Base-by-base conservation (phyloP, 2,113 vertebrate genomes). In the Scolopax mira region DNA sequence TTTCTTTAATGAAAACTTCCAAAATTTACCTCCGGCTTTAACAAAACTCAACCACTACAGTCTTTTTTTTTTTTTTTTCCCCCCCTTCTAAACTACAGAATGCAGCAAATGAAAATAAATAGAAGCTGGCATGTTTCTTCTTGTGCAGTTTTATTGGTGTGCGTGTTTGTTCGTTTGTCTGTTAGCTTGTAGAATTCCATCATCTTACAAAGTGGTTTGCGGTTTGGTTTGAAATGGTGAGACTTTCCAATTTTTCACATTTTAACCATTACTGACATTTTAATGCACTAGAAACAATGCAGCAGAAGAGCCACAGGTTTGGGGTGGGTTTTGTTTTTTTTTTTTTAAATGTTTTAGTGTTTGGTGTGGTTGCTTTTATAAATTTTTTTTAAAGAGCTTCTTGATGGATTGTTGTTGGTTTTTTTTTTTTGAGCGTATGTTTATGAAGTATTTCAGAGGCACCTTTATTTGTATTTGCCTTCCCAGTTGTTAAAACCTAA, bases 91-190 rank as follows among this genome's bases (percentile, higher is more conserved):
- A 86, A 66, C 86, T 71, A 77, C 69, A 66, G 71, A 95, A 77
- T 6, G 30, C 35, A 61, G 57, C 60, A 74, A 75, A 90, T 71
- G 86, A 87, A 88, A 92, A 94, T 93, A 89, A 95, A 95, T 79
- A 93, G 92, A 95, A 85, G 73, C 94, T 87, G 88, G 88, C 90
- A 54, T 93, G 93, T 94, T 96, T 85, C 90, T 96, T 91, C 92
- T 93, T 95, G 93, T 89, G 94, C 88, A 46, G 49, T 92, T 96
- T 95, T 96, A 94, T 95, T 95, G 93, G 94, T 94, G 91, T 94
- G 89, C 95, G 0, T 97, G 84, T 93, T 96, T 94, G 93, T 93
- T 96, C 90, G 52, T 95, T 96, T 96, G 92, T 88, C 86, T 96
- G 44, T 57, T 81, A 61, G 61, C 93, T 96, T 93, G 96, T 35